Conservation (phyloP, 2,797 vertebrate species). For the Microhierax caerulescens region DNA sequence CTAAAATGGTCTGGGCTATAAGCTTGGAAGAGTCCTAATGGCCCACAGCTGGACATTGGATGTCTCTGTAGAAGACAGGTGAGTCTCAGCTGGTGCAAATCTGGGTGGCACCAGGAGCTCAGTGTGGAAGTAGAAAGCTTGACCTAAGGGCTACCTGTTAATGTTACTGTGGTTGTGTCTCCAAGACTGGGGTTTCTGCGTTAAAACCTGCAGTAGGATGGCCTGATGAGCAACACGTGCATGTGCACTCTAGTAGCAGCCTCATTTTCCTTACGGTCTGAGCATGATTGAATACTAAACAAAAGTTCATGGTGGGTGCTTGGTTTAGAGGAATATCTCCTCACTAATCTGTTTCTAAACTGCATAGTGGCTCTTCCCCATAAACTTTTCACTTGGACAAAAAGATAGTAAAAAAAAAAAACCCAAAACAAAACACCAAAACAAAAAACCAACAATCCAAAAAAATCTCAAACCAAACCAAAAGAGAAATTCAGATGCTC, state of each 20-base stretch:
- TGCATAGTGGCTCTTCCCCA: background rate
- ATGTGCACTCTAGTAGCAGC: background rate
- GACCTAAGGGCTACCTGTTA: background rate
- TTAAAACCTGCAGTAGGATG: background rate
- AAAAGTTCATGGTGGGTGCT: background rate
- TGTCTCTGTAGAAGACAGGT: background rate
- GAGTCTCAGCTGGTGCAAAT: background rate
- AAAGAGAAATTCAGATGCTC: background rate
- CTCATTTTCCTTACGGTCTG: background rate
- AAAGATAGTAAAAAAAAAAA: background rate
- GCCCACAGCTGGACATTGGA: background rate
- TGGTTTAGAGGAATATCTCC: slow-evolving; percentile 25
- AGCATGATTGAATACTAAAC: background rate
- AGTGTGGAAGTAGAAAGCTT: background rate
- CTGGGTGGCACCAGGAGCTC: background rate
- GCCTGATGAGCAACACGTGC: background rate
- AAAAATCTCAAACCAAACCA: background rate
- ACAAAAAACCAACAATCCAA: background rate
- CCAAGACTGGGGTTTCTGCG: background rate
- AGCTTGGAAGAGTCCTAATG: background rate
- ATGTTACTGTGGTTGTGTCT: background rate
- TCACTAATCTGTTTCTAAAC: slow-evolving; percentile 16
- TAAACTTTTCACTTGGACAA: background rate
- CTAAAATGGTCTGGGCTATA: background rate
- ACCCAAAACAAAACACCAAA: too few species aligned